These are phyloP conservation scores for Sterrhoptilus dennistouni DNA, from an alignment of 2,113 vertebrate species.

Conservation along the genomic window DNA sequence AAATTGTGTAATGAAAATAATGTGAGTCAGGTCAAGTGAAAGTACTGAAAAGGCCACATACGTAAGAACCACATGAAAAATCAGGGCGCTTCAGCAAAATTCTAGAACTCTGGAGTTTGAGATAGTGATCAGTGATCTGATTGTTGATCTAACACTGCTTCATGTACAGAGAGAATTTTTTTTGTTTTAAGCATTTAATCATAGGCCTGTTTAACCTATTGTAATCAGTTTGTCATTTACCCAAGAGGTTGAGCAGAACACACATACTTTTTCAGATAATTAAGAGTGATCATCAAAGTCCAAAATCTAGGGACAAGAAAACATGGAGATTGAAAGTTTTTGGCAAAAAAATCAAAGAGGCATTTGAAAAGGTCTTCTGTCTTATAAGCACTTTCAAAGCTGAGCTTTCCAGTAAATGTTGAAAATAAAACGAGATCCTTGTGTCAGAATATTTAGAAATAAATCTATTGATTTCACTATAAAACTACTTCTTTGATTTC, in stretches of 20 bases:
- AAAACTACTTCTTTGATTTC: background rate
- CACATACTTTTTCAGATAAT: background rate
- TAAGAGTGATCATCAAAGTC: background rate
- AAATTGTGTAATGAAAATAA: background rate
- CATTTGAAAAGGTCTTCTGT: background rate
- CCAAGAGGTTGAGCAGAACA: background rate
- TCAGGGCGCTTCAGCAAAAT: background rate
- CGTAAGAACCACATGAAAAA: fast-evolving
- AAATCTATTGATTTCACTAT: background rate
- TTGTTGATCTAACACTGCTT: background rate
- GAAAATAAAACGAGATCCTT: background rate
- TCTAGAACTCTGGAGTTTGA: background rate
- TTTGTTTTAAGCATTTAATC: background rate
- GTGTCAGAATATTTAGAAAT: background rate
- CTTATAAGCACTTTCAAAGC: background rate
- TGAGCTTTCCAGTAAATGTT: background rate
- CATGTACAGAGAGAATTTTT: background rate
- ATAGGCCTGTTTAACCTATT: background rate
- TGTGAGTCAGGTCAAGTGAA: background rate
- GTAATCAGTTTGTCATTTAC: background rate
- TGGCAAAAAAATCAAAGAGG: background rate
- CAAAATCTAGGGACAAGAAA: background rate
- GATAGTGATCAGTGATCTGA: background rate
- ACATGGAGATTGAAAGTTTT: background rate
- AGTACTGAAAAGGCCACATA: background rate